A percentile compares a stretch with the other conserved stretches of the same genome.
phyloP scores from a whole-genome alignment of 1,140 invertebrate species.

The Bactericera cockerelli region DNA sequence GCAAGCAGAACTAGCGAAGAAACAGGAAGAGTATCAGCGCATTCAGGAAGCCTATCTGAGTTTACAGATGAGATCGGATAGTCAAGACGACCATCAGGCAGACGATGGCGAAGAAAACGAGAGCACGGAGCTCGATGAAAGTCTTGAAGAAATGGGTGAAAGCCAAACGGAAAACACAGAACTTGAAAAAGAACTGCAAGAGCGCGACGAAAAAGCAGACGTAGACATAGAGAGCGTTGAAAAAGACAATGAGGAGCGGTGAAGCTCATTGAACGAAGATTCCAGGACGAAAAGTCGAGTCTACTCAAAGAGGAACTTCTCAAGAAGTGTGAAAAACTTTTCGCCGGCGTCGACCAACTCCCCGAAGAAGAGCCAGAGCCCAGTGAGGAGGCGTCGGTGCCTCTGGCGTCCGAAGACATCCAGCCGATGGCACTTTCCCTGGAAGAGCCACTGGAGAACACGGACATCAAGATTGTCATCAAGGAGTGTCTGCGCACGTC shows the following conservation, averaged over 20 bases:
- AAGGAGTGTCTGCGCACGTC: constrained; percentile 53
- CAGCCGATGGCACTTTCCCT: constrained; percentile 52
- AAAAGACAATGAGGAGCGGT: not conserved
- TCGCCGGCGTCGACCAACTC: not conserved
- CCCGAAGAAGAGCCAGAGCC: not conserved
- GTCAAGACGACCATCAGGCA: constrained; percentile 9
- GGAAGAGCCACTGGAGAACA: constrained; percentile 51
- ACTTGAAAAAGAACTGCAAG: too few species aligned
- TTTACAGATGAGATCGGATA: constrained; percentile 14
- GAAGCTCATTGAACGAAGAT: constrained; percentile 2
- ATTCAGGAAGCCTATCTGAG: not conserved
- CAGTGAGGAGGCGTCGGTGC: constrained; percentile 25
- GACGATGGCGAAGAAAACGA: constrained; percentile 16
- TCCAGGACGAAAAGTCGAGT: not conserved
- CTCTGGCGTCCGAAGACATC: constrained; percentile 42
- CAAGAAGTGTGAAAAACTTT: constrained; percentile 23
- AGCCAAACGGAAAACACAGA: not conserved
- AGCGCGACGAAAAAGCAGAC: not conserved
- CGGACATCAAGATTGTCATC: constrained; percentile 48
- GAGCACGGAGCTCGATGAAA: constrained; percentile 18
- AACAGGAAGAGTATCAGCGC: not conserved
- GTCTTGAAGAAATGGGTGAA: constrained; percentile 4
- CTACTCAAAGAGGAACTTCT: constrained; percentile 11
- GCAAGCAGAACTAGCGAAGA: constrained; percentile 14
- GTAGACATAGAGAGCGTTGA: constrained; percentile 1